A percentile compares a stretch with the other conserved stretches of the same genome.
phyloP scores from a whole-genome alignment of 2,113 vertebrate species.

The Oreotrochilus melanogaster region DNA sequence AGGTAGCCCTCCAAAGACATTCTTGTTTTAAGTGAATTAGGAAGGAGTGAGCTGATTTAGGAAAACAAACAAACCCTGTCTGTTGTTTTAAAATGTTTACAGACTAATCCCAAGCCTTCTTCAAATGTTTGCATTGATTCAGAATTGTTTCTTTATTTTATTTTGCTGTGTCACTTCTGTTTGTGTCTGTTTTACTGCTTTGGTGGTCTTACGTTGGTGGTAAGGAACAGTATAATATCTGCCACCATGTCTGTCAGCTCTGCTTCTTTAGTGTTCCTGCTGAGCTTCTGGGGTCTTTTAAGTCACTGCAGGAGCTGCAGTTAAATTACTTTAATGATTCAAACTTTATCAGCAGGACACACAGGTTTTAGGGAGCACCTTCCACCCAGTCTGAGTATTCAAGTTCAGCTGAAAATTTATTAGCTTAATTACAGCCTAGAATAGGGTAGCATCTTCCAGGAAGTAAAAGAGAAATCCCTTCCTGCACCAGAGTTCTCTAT shows the following conservation, averaged over 20 bases:
- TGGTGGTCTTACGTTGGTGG: conserved; percentile 51
- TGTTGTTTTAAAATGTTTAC: conserved; percentile 48
- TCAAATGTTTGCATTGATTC: conserved; percentile 32
- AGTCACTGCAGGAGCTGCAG: not conserved
- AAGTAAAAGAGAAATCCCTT: not conserved
- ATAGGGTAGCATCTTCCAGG: not conserved
- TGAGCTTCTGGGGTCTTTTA: not conserved
- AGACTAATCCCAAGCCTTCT: conserved; percentile 29
- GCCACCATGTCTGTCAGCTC: not conserved
- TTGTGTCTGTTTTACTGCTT: conserved; percentile 51
- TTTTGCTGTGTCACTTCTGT: conserved; percentile 4
- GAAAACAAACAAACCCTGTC: conserved; percentile 63
- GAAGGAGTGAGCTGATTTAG: conserved; percentile 50
- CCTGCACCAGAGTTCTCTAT: not conserved
- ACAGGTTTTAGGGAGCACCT: not conserved
- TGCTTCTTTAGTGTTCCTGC: not conserved
- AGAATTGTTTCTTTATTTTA: conserved; percentile 34
- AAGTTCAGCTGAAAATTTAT: not conserved
- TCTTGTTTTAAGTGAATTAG: conserved; percentile 52
- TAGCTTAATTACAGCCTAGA: not conserved
- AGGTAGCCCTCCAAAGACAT: conserved; percentile 27
- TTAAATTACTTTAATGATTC: conserved; percentile 30
- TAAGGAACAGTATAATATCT: not conserved
- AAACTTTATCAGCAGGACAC: not conserved
- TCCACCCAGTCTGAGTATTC: not conserved